phyloP scores from a whole-genome alignment of 2,797 vertebrate species.

The Eospalax fontanierii region DNA sequence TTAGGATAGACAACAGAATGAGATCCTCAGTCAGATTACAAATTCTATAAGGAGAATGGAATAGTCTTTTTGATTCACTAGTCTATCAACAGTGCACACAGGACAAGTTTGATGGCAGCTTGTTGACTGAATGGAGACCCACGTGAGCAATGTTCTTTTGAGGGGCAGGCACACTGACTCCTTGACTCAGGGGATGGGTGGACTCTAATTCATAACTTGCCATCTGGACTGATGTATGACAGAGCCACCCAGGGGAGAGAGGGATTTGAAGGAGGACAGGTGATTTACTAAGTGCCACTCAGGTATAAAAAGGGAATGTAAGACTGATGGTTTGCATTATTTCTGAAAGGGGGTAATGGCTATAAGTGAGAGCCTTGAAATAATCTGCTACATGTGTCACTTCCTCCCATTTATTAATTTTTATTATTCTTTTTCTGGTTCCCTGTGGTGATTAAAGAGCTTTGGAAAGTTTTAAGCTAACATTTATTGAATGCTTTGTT shows the following conservation, averaged over 20 bases:
- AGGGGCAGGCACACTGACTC: background rate
- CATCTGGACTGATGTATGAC: background rate
- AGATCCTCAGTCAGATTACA: background rate
- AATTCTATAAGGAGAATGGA: constrained; percentile 2
- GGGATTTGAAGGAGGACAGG: background rate
- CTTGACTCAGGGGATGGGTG: background rate
- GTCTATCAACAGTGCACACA: background rate
- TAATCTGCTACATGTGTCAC: background rate
- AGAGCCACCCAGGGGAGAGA: background rate
- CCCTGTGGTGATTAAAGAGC: constrained; percentile 47
- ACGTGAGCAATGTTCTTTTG: background rate
- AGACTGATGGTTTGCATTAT: constrained; percentile 57
- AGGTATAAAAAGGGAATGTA: background rate
- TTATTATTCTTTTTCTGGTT: constrained; percentile 52
- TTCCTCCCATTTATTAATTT: constrained; percentile 46
- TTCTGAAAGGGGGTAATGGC: constrained; percentile 14
- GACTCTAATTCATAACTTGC: background rate
- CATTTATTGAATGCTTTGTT: constrained; percentile 50
- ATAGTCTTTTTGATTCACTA: background rate
- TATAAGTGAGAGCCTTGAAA: constrained; percentile 22
- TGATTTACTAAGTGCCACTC: background rate
- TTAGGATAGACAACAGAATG: background rate
- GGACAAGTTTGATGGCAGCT: background rate
- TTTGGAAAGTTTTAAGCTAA: constrained; percentile 56
- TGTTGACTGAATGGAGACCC: constrained; percentile 19